These are phyloP conservation scores for Gnathonemus echidnorhynchus DNA, from an alignment of 2,113 vertebrate genomes.

Conservation along the genomic window DNA sequence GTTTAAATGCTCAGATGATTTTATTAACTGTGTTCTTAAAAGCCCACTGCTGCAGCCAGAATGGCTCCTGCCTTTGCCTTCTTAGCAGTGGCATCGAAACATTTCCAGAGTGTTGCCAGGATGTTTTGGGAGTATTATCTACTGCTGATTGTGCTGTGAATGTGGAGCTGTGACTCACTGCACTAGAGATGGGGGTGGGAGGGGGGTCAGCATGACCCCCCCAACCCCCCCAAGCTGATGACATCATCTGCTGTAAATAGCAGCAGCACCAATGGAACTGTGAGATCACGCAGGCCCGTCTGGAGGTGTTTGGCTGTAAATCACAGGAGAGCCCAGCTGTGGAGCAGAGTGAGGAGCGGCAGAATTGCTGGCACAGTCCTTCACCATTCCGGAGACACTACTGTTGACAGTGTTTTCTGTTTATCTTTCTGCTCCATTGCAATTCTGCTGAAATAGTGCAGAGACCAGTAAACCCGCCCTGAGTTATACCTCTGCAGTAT, in stretches of 20 bases:
- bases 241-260: slow-evolving; percentile 54
- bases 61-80: neutral
- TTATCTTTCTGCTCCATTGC: neutral
- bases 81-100: neutral
- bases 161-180: slow-evolving; percentile 32
- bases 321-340: neutral
- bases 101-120: neutral
- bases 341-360: neutral
- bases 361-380: neutral
- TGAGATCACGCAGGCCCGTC: neutral
- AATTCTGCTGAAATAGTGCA: neutral
- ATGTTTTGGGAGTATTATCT: slow-evolving; percentile 13
- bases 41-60: neutral
- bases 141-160: neutral
- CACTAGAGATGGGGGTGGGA: slow-evolving; percentile 4
- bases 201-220: neutral
- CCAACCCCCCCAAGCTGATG: slow-evolving; percentile 35
- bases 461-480: neutral
- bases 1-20: neutral
- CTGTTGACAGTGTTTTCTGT: neutral
- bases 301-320: neutral
- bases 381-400: neutral
- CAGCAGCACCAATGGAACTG: slow-evolving; percentile 23
- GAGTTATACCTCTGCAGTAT: neutral
- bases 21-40: neutral